Evolutionary conservation across 2,797 vertebrate genomes (phyloP).

Genomic region (Aselliscus stoliczkanus): DNA sequence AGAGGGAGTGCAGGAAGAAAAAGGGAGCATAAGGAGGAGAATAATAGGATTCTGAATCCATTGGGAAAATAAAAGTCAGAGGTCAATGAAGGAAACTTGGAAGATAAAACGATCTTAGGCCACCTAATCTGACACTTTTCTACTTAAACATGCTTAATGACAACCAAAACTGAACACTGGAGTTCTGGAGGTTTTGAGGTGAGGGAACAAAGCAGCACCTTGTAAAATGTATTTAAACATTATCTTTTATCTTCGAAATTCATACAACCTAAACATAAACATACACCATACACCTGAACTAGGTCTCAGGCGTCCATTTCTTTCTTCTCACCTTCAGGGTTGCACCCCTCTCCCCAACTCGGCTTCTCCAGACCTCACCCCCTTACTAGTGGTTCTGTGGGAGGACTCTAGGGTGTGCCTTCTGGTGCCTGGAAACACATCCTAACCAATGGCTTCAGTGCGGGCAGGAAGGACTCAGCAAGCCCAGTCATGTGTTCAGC

Average conservation of each 20-base stretch:
- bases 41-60: background rate
- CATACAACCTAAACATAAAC: background rate
- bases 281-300: background rate
- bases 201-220: background rate
- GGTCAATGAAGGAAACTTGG: background rate
- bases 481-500: too few relatives aligned
- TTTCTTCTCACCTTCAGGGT: background rate
- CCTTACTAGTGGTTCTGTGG: background rate
- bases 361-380: background rate
- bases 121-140: background rate
- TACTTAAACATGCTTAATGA: background rate
- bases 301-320: background rate
- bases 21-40: background rate
- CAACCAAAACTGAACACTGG: background rate
- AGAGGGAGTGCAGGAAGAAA: background rate
- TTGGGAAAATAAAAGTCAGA: background rate
- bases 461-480: background rate
- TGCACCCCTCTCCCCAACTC: accelerated
- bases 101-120: background rate
- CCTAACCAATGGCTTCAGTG: too few relatives aligned
- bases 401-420: background rate
- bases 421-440: background rate
- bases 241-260: background rate
- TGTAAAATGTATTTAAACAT: background rate
- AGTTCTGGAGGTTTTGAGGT: background rate